A percentile compares a stretch with the other conserved stretches of the same genome.
Conservation (phyloP, 1,140 invertebrate genomes). For the Sitophilus oryzae region DNA sequence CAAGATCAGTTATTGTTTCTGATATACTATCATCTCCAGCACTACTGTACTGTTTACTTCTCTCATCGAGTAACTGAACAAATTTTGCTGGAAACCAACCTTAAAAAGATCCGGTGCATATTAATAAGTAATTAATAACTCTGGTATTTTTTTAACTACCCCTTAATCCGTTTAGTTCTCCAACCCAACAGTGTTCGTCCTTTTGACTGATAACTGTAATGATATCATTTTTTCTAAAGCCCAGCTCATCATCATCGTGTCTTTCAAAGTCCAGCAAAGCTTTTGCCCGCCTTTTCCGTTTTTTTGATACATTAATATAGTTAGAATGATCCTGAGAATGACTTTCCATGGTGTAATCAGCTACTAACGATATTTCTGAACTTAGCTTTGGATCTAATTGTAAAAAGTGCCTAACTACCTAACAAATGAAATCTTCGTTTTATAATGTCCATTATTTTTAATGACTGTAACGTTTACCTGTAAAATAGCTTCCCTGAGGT, state of each 20-base stretch:
- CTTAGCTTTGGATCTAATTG: slow-evolving; percentile 68
- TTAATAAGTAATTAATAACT: neutral
- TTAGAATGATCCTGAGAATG: slow-evolving; percentile 90
- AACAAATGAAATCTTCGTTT: slow-evolving; percentile 42
- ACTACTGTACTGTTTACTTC: slow-evolving; percentile 92
- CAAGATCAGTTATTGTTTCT: slow-evolving; percentile 92
- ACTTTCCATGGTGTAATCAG: slow-evolving; percentile 94
- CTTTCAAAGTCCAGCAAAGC: slow-evolving; percentile 96
- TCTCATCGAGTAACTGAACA: slow-evolving; percentile 93
- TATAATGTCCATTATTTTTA: neutral
- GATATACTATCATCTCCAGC: slow-evolving; percentile 97
- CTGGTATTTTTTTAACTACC: slow-evolving; percentile 49
- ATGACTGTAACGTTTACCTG: slow-evolving; percentile 44
- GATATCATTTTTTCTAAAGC: slow-evolving; percentile 97
- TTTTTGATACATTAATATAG: slow-evolving; percentile 86
- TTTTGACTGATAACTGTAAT: slow-evolving; percentile 96
- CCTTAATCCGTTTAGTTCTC: slow-evolving; percentile 93
- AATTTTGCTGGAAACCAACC: slow-evolving; percentile 99
- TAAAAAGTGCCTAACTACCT: slow-evolving; percentile 85
- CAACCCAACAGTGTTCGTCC: slow-evolving; percentile 99
- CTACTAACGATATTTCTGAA: slow-evolving; percentile 69
- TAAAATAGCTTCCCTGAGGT: slow-evolving; percentile 91
- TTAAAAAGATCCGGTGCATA: slow-evolving; percentile 36
- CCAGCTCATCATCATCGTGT: slow-evolving; percentile 96
- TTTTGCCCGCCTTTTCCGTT: slow-evolving; percentile 85